Evolutionary conservation across 2,113 vertebrate genomes (phyloP).

Genomic region (Forbesichthys agassizii): DNA sequence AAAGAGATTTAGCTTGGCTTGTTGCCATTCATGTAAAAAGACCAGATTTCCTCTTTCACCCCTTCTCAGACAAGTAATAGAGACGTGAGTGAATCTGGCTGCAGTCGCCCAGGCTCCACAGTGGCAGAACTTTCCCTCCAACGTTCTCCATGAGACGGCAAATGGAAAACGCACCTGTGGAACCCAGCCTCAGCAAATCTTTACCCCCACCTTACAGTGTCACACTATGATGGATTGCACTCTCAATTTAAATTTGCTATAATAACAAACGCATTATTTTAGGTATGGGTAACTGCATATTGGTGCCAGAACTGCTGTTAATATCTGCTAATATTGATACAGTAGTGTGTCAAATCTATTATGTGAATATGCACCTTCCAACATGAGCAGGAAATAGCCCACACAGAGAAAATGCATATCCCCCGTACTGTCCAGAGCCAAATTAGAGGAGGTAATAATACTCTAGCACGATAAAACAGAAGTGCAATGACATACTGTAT

Average conservation of each 20-base stretch:
- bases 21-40: slow-evolving; percentile 68
- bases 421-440: too few species aligned
- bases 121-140: slow-evolving; percentile 41
- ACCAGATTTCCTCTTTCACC: slow-evolving; percentile 67
- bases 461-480: too few species aligned
- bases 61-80: slow-evolving; percentile 64
- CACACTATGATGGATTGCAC: slow-evolving; percentile 1
- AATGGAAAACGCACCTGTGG: slow-evolving; percentile 71
- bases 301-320: too few species aligned
- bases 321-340: too few species aligned
- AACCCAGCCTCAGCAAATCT: slow-evolving; percentile 21
- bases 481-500: too few species aligned
- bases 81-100: slow-evolving; percentile 54
- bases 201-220: slow-evolving; percentile 30
- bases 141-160: slow-evolving; percentile 30
- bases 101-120: slow-evolving; percentile 44
- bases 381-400: too few species aligned
- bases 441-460: too few species aligned
- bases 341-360: too few species aligned
- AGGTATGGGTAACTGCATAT: too few species aligned
- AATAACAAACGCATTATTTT: neutral
- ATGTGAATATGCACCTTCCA: too few species aligned
- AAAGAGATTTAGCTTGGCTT: slow-evolving; percentile 70
- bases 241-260: neutral
- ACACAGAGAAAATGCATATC: too few species aligned